Evolutionary conservation across 2,888 invertebrate species (phyloP).

Genomic region (Aelia acuminata): DNA sequence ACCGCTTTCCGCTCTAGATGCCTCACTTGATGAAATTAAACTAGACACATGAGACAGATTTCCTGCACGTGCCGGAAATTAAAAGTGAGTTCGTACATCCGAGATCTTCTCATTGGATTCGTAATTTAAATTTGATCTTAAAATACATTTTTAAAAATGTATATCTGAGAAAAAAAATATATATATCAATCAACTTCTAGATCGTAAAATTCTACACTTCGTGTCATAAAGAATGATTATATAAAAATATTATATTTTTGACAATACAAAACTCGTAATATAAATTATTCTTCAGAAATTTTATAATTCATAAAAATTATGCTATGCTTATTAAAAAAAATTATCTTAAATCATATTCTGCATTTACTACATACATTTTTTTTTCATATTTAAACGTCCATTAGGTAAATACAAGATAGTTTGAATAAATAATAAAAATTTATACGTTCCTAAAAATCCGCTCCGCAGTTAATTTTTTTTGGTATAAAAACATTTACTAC

Average conservation of each 20-base stretch:
- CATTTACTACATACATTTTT: background rate
- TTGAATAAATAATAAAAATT: background rate
- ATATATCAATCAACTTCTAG: too few relatives aligned
- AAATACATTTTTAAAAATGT: background rate
- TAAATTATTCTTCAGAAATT: background rate
- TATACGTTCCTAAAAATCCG: too few relatives aligned
- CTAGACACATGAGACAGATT: background rate
- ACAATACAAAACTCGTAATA: background rate
- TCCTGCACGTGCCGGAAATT: constrained; percentile 11
- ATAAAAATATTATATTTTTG: background rate
- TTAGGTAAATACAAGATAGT: too few relatives aligned
- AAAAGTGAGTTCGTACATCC: background rate
- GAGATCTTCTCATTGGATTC: background rate
- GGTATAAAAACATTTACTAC: too few relatives aligned
- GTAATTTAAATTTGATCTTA: background rate
- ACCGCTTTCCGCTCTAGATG: background rate
- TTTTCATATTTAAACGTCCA: background rate
- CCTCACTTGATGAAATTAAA: constrained; percentile 50
- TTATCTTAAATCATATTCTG: background rate
- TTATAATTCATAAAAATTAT: background rate
- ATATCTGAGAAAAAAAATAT: background rate
- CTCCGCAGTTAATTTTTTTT: too few relatives aligned
- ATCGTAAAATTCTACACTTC: too few relatives aligned
- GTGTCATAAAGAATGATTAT: too few relatives aligned
- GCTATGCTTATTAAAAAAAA: background rate